phyloP scores from a whole-genome alignment of 64 coral and sea anemone genomes.

The Astreopora myriophthalma region DNA sequence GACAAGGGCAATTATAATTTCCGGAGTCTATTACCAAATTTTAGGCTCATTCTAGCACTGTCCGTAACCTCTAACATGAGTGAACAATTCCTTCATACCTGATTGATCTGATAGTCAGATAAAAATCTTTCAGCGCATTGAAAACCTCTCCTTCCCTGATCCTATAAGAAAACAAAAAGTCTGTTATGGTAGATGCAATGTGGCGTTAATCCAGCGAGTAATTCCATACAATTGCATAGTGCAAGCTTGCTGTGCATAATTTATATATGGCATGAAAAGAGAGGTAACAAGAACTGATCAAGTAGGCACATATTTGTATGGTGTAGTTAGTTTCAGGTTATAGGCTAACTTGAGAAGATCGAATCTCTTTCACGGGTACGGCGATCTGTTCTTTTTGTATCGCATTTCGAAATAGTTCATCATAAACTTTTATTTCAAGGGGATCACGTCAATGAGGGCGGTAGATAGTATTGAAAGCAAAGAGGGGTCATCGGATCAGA shows the following conservation, averaged over 20 bases:
- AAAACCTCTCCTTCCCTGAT: constrained; percentile 34
- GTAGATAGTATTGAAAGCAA: no score
- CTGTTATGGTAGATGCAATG: background rate
- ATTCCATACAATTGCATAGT: background rate
- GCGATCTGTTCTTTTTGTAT: no score
- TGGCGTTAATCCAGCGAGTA: background rate
- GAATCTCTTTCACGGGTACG: no score
- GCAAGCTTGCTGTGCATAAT: background rate
- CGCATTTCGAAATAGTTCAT: no score
- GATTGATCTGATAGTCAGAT: constrained; percentile 34
- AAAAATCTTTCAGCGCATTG: constrained; percentile 5
- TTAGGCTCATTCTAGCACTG: background rate
- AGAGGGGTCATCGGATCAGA: no score
- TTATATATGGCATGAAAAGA: no score
- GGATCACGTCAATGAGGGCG: no score
- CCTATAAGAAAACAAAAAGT: background rate
- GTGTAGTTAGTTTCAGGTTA: no score
- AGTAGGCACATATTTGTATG: no score
- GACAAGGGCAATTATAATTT: background rate
- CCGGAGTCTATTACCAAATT: background rate
- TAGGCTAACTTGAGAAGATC: no score
- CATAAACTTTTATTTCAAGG: no score
- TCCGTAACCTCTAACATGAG: background rate
- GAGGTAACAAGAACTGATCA: no score
- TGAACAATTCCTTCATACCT: background rate